Evolutionary conservation across 2,113 vertebrate genomes (phyloP).

Genomic region (Eublepharis macularius): DNA sequence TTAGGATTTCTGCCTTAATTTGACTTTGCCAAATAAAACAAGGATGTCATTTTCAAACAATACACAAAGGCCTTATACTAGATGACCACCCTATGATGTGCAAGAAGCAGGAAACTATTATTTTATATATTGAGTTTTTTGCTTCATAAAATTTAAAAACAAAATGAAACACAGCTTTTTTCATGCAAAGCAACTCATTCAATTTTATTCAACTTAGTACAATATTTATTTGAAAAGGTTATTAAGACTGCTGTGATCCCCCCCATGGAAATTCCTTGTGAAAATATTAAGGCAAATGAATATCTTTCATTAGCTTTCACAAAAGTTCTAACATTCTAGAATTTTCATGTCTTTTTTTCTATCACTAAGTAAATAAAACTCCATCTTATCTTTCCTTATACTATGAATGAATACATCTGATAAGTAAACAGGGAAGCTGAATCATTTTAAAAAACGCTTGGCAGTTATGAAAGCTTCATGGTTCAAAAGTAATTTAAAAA

Average conservation of each 20-base stretch:
- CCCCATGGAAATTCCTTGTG: no score
- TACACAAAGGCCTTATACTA: neutral
- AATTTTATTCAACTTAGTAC: neutral
- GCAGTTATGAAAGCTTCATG: neutral
- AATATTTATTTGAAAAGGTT: neutral
- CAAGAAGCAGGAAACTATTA: neutral
- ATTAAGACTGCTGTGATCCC: neutral
- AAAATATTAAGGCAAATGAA: neutral
- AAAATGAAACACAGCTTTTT: neutral
- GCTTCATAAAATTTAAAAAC: neutral
- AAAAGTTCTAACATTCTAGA: neutral
- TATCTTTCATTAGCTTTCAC: neutral
- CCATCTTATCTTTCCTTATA: neutral
- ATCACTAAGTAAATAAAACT: neutral
- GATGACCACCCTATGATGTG: neutral
- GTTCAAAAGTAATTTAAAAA: neutral
- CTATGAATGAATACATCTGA: neutral
- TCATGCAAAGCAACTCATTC: neutral
- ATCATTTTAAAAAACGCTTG: neutral
- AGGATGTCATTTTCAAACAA: neutral
- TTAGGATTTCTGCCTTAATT: neutral
- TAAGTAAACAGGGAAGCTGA: neutral
- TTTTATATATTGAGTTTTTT: neutral
- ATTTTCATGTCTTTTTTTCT: neutral
- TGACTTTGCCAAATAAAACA: conserved; percentile 46